phyloP scores from a whole-genome alignment of 2,888 invertebrate genomes.

The Cotesia congregata region DNA sequence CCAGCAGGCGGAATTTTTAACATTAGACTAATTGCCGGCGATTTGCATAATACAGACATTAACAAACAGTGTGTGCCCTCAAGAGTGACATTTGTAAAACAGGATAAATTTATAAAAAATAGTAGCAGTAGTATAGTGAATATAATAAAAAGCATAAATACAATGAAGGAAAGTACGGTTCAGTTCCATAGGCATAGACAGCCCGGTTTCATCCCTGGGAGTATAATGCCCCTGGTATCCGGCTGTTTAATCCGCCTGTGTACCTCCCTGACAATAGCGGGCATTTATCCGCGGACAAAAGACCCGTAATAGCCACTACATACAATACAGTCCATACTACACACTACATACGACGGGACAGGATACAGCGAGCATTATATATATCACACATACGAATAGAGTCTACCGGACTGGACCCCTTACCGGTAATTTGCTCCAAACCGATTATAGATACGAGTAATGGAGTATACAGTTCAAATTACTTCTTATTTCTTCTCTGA shows the following conservation, averaged over 20 bases:
- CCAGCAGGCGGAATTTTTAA: neutral
- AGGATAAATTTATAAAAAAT: neutral
- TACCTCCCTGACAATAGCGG: constrained; percentile 39
- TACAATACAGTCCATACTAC: constrained; percentile 28
- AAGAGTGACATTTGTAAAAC: neutral
- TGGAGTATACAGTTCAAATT: neutral
- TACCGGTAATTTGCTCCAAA: neutral
- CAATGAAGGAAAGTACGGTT: neutral
- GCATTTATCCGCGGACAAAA: constrained; percentile 43
- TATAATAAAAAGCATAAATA: neutral
- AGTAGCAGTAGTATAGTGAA: neutral
- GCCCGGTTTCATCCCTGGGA: neutral
- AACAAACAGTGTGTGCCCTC: neutral
- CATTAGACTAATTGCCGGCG: neutral
- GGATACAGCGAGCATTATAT: constrained; percentile 8
- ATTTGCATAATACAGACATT: neutral
- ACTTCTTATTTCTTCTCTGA: neutral
- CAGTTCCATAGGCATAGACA: too few relatives aligned
- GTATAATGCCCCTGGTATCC: constrained; percentile 4
- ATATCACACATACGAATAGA: neutral
- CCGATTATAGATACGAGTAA: neutral
- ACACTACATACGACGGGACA: constrained; percentile 13
- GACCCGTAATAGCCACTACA: constrained; percentile 38
- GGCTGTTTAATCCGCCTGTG: constrained; percentile 31
- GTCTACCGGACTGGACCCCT: neutral